A percentile compares a stretch with the other conserved stretches of the same genome.
Evolutionary conservation across 2,797 vertebrate genomes (phyloP).

Genomic region (Urophycis tenuis): DNA sequence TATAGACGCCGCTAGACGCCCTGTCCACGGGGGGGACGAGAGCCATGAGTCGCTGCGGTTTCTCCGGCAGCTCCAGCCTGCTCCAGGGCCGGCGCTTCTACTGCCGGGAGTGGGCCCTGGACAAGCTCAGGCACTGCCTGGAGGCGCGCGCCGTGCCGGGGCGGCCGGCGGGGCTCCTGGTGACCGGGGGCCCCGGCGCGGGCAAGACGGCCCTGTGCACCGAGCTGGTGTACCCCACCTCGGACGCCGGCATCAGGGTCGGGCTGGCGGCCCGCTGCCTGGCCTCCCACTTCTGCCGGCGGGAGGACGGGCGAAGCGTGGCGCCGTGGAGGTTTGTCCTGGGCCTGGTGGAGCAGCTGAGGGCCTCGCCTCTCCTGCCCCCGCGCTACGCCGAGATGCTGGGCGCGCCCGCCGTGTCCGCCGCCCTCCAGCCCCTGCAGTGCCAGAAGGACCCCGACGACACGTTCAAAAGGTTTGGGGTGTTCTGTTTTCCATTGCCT

Average conservation of each 20-base stretch:
- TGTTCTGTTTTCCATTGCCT: background rate
- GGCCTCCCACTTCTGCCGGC: constrained; percentile 75
- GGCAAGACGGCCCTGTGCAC: constrained; percentile 76
- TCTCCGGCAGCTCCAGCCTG: constrained; percentile 56
- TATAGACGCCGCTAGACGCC: constrained; percentile 29
- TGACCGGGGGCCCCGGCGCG: constrained; percentile 72
- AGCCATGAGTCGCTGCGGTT: constrained; percentile 59
- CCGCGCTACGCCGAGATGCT: constrained; percentile 59
- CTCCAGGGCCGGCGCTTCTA: constrained; percentile 71
- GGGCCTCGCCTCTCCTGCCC: constrained; percentile 58
- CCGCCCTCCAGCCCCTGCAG: constrained; percentile 55
- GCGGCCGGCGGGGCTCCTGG: constrained; percentile 59
- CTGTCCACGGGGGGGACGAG: constrained; percentile 27
- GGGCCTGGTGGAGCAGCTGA: constrained; percentile 69
- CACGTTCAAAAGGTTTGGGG: constrained; percentile 72
- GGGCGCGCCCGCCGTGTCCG: constrained; percentile 31
- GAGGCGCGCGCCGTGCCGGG: constrained; percentile 46
- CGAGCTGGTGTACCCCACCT: constrained; percentile 70
- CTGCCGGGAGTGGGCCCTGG: constrained; percentile 80
- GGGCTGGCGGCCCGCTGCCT: constrained; percentile 67
- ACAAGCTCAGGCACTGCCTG: constrained; percentile 69
- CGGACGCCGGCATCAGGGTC: constrained; percentile 49
- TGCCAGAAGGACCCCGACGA: constrained; percentile 69
- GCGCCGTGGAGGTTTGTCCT: constrained; percentile 69
- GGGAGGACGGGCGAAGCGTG: constrained; percentile 63